phyloP scores from a whole-genome alignment of 2,113 vertebrate genomes.

The Pluvianellus socialis region DNA sequence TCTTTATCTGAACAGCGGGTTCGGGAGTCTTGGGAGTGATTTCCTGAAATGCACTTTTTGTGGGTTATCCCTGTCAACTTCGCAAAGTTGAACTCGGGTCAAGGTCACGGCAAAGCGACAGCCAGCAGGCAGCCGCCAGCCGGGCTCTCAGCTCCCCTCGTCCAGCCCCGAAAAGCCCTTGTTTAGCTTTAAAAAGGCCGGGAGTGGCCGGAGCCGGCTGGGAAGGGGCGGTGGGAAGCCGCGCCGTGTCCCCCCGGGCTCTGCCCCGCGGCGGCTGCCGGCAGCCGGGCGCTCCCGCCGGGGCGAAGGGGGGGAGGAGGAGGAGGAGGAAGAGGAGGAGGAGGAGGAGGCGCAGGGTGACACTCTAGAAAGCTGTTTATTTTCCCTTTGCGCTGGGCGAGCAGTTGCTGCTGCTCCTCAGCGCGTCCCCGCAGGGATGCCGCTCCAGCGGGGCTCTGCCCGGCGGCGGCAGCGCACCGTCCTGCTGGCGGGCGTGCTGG shows the following conservation, averaged over 20 bases:
- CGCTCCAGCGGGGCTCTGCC: neutral
- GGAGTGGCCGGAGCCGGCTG: fast-evolving
- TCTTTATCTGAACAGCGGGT: neutral
- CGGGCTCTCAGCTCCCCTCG: fast-evolving
- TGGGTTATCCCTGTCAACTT: fast-evolving
- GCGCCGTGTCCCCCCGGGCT: neutral
- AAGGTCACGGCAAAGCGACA: fast-evolving
- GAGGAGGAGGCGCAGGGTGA: neutral
- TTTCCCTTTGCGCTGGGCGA: neutral
- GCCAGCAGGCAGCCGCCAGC: neutral
- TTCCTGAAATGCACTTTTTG: fast-evolving
- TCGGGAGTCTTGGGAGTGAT: fast-evolving
- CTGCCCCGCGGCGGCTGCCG: no score
- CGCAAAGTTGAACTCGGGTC: no score
- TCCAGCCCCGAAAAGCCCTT: fast-evolving
- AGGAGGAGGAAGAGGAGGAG: neutral
- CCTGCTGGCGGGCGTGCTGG: neutral
- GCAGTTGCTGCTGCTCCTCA: neutral
- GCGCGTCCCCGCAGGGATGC: constrained; percentile 12
- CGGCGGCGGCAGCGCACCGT: neutral
- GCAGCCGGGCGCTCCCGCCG: neutral
- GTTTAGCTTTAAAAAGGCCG: fast-evolving
- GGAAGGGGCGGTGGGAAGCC: neutral
- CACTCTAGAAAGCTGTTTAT: neutral
- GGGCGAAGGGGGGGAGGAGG: no score